Percentiles rank a stretch among this genome's conserved stretches.
These are phyloP conservation scores for Anoura caudifer DNA, from an alignment of 2,113 vertebrate genomes.

Conservation along the genomic window DNA sequence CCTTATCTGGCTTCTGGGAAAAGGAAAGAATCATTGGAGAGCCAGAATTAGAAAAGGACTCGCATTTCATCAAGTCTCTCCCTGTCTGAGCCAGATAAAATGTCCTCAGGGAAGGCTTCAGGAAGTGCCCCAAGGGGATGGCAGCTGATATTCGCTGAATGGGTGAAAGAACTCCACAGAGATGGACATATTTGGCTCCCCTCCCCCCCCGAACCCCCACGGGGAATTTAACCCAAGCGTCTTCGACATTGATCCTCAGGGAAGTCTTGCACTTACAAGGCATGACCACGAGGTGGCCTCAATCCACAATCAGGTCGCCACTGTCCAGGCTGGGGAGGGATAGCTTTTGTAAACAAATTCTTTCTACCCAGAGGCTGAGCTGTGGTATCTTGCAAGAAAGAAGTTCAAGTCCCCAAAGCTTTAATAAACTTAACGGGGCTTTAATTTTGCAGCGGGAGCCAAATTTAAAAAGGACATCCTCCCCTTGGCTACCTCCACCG, in stretches of 20 bases:
- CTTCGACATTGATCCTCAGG: neutral
- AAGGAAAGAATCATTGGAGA: slow-evolving; percentile 39
- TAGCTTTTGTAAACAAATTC: neutral
- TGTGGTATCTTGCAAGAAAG: neutral
- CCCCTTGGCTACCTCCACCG: neutral
- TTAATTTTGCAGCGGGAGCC: neutral
- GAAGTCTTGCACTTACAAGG: neutral
- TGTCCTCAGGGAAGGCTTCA: slow-evolving; percentile 33
- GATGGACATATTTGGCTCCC: slow-evolving; percentile 46
- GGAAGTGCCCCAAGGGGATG: slow-evolving; percentile 45
- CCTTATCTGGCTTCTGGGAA: slow-evolving; percentile 50
- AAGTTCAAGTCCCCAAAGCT: neutral
- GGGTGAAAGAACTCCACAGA: slow-evolving; percentile 40
- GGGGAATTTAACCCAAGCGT: slow-evolving; percentile 9
- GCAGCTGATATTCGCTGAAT: slow-evolving; percentile 49
- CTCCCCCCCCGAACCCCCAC: too few relatives aligned
- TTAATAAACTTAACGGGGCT: neutral
- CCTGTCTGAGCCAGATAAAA: slow-evolving; percentile 54
- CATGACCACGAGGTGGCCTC: slow-evolving; percentile 51
- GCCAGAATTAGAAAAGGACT: slow-evolving; percentile 57
- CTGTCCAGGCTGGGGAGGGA: neutral
- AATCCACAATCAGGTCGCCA: neutral
- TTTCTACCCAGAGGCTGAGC: slow-evolving; percentile 22
- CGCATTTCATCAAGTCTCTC: neutral
- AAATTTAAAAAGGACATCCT: neutral